These are phyloP conservation scores for Corythucha ciliata DNA, from an alignment of 2,888 invertebrate genomes.

Conservation along the genomic window DNA sequence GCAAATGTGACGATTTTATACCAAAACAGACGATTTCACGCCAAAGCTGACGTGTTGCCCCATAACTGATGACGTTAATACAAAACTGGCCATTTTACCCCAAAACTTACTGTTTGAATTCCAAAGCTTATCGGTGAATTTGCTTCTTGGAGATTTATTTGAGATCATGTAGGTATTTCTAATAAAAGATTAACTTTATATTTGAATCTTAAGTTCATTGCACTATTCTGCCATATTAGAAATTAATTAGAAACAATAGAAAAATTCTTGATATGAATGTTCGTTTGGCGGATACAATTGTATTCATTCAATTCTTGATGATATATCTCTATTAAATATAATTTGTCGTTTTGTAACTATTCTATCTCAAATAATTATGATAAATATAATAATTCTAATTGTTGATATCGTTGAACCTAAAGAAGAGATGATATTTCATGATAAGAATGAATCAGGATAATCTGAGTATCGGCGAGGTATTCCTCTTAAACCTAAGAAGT, in stretches of 20 bases:
- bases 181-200: constrained; percentile 21
- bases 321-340: no score
- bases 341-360: constrained; percentile 47
- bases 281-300: no score
- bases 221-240: constrained; percentile 35
- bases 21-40: no score
- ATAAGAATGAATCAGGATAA: constrained; percentile 55
- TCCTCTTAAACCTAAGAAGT: constrained; percentile 59
- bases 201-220: constrained; percentile 48
- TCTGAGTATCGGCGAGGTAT: constrained; percentile 70
- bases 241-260: no score
- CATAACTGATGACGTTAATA: no score
- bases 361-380: constrained; percentile 55
- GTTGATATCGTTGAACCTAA: constrained; percentile 57
- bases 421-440: constrained; percentile 60
- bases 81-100: no score
- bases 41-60: no score
- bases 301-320: no score
- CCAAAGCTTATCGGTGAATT: constrained; percentile 53
- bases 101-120: no score
- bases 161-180: constrained; percentile 49
- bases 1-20: no score
- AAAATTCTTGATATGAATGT: no score
- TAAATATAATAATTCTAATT: constrained; percentile 49
- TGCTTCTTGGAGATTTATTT: constrained; percentile 43